A percentile compares a stretch with the other conserved stretches of the same genome.
Evolutionary conservation across 2,113 vertebrate genomes (phyloP).

Genomic region (Callaeas wilsoni): DNA sequence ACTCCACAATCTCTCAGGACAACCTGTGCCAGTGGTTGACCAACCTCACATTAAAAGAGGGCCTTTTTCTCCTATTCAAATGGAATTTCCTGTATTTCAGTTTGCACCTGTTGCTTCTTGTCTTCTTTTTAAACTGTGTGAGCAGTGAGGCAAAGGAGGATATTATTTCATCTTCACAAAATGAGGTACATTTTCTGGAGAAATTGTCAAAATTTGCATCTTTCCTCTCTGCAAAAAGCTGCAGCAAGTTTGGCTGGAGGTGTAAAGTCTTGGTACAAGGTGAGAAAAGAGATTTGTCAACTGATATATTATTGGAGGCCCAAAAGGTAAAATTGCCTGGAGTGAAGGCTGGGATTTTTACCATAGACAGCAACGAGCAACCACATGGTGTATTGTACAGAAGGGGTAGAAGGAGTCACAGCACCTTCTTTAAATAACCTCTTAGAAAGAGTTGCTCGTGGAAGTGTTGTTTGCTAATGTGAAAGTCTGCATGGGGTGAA

Average conservation of each 20-base stretch:
- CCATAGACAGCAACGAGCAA: not conserved
- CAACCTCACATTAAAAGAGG: not conserved
- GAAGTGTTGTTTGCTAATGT: accelerated
- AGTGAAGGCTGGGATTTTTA: not conserved
- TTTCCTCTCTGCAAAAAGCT: not conserved
- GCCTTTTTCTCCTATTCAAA: not conserved
- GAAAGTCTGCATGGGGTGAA: not conserved
- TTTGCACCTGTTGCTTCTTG: not conserved
- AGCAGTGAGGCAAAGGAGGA: not conserved
- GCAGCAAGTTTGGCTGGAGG: not conserved
- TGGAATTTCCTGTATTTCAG: not conserved
- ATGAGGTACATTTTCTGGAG: not conserved
- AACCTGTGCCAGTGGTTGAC: not conserved
- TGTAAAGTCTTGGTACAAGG: not conserved
- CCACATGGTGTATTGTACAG: too few relatives aligned
- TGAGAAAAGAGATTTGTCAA: not conserved
- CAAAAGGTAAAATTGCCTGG: not conserved
- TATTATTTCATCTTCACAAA: not conserved
- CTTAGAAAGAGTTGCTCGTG: not conserved
- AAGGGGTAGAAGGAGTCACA: not conserved
- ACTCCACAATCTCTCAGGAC: not conserved
- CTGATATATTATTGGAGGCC: not conserved
- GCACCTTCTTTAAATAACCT: not conserved
- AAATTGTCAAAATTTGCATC: not conserved
- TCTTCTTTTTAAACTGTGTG: not conserved